Evolutionary conservation across 2,113 vertebrate species (phyloP), one percentile per base, ranked within the genome.

Genomic region (Poeciliopsis retropinna): DNA sequence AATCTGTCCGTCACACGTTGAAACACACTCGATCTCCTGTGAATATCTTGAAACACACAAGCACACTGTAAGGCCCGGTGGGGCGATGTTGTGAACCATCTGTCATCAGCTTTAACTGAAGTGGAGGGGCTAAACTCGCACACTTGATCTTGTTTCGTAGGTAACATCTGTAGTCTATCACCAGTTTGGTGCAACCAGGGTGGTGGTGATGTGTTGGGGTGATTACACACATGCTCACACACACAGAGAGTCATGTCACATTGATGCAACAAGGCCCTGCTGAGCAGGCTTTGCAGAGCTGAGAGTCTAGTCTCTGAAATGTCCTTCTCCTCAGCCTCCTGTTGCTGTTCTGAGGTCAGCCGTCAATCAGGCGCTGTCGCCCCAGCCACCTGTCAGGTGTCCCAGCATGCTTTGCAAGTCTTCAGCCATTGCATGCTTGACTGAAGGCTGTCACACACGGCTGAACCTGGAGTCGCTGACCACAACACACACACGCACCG

Each of bases 341-440:
- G 64, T 47, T 76, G 64, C 76, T 86, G 85, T 87, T 87, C 85
- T 70, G 80, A 91, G 92, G 92, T 93, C 84, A 92, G 72, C 88
- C 85, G 88, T 90, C 91, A 88, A 85, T 92, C 86, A 84, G 71
- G 25, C 31, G 4, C 61, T 64, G 76, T 80, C 81, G 51, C 81
- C n/a, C 63, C 63, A 10, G 71, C 77, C 79, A 89, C 92, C 87
- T 91, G 89, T 87, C 86, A 84, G 73, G 78, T 84, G 64, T 86
- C 87, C 87, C 87, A 92, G 84, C 78, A 85, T 92, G 90, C 89
- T 73, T 75, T 86, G 85, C 78, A 1, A 70, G 72, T 71, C 80
- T 41, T 87, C 69, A 76, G 64, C 77, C 78, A 67, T 83, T 34
- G 62, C 69, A 90, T 54, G 85, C 87, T 88, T 82, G 74, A 83